Evolutionary conservation across 2,888 invertebrate species (phyloP).

Genomic region (Conchocele bisecta): DNA sequence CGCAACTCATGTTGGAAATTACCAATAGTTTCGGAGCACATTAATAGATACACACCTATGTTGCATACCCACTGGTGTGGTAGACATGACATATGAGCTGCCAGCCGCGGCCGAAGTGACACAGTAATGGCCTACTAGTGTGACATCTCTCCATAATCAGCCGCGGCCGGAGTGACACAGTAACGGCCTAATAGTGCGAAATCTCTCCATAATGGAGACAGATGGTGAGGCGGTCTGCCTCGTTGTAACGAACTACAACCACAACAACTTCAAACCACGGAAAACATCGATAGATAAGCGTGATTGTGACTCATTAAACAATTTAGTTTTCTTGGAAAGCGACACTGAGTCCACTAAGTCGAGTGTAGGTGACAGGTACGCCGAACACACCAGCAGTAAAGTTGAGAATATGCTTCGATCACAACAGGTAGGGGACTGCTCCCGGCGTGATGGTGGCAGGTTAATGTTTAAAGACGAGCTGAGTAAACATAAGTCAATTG

Average conservation of each 20-base stretch:
- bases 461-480: conserved; percentile 54
- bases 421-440: neutral
- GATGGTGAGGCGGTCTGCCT: conserved; percentile 6
- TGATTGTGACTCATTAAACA: conserved; percentile 54
- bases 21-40: too few relatives aligned
- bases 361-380: conserved; percentile 6
- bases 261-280: conserved; percentile 3
- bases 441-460: conserved; percentile 9
- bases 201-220: conserved; percentile 3
- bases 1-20: too few relatives aligned
- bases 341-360: conserved; percentile 48
- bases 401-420: neutral
- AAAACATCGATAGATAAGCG: too few relatives aligned
- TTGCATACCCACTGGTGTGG: too few relatives aligned
- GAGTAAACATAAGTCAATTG: conserved; percentile 47
- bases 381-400: conserved; percentile 2
- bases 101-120: too few relatives aligned
- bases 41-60: too few relatives aligned
- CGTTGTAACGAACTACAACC: conserved; percentile 1
- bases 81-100: too few relatives aligned
- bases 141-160: too few relatives aligned
- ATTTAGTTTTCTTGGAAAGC: conserved; percentile 46
- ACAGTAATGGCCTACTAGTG: too few relatives aligned
- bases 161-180: too few relatives aligned
- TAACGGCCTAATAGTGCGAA: too few relatives aligned